A percentile compares a stretch with the other conserved stretches of the same genome.
phyloP scores from a whole-genome alignment of 23 tunicate genomes.

The Halocynthia aurantium region DNA sequence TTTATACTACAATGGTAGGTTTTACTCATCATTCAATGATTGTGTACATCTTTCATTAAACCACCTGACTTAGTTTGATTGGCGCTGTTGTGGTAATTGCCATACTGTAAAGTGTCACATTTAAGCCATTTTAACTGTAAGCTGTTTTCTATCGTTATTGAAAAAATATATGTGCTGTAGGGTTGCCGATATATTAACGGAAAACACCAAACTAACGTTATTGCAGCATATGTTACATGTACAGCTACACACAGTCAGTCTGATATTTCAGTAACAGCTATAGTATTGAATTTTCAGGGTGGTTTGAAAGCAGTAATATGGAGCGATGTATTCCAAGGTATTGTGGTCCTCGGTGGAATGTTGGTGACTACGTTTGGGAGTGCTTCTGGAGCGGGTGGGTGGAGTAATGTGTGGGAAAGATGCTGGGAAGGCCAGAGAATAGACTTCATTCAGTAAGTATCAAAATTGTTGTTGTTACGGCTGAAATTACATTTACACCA shows the following conservation, averaged over 20 bases:
- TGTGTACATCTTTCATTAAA: neutral
- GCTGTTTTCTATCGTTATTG: too few species aligned
- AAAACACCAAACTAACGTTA: too few species aligned
- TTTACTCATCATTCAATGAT: neutral
- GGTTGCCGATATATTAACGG: too few species aligned
- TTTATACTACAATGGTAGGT: conserved; percentile 71
- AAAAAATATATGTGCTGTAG: too few species aligned
- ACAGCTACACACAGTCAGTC: too few species aligned
- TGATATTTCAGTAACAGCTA: neutral
- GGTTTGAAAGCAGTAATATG: conserved; percentile 91
- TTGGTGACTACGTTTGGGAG: conserved; percentile 59
- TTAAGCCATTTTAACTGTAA: too few species aligned
- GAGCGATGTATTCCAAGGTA: conserved; percentile 85
- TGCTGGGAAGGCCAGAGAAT: conserved; percentile 48
- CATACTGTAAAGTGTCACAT: too few species aligned
- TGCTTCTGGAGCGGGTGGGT: conserved; percentile 52
- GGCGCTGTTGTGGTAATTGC: too few species aligned
- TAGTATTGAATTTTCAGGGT: conserved; percentile 29
- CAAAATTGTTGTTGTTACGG: neutral
- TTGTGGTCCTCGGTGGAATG: conserved; percentile 62
- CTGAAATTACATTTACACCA: neutral
- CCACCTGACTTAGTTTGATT: too few species aligned
- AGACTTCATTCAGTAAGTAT: conserved; percentile 57
- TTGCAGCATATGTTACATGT: too few species aligned
- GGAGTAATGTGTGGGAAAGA: conserved; percentile 53